phyloP scores from a whole-genome alignment of 2,888 invertebrate genomes.

The Eurytoma adleriae region DNA sequence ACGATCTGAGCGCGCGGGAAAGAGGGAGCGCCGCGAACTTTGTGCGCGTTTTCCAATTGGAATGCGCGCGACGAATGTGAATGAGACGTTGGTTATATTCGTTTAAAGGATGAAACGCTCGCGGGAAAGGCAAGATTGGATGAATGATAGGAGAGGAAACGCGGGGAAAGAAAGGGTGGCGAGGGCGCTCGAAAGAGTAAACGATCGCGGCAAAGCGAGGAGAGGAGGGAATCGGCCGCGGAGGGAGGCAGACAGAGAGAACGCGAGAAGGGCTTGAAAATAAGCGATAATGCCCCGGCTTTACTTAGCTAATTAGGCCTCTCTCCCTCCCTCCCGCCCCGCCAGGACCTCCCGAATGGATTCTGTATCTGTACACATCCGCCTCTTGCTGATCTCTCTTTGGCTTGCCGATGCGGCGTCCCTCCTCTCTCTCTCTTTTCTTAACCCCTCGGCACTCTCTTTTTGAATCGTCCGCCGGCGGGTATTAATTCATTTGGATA shows the following conservation, averaged over 20 bases:
- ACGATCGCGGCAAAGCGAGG: conserved; percentile 34
- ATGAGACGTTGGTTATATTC: conserved; percentile 17
- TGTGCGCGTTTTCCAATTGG: conserved; percentile 58
- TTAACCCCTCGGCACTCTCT: conserved; percentile 45
- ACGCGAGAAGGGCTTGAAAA: conserved; percentile 68
- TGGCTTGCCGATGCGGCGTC: neutral
- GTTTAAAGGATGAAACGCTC: conserved; percentile 32
- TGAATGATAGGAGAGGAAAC: conserved; percentile 57
- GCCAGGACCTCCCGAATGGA: conserved; percentile 42
- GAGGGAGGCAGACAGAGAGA: conserved; percentile 35
- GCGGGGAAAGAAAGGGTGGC: neutral
- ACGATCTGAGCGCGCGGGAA: conserved; percentile 59
- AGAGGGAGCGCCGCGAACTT: conserved; percentile 26
- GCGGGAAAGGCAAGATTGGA: conserved; percentile 57
- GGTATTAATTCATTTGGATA: conserved; percentile 74
- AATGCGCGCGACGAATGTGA: conserved; percentile 26
- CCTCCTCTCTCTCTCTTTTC: conserved; percentile 51
- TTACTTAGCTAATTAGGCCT: conserved; percentile 76
- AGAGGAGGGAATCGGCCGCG: neutral
- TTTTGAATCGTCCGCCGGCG: conserved; percentile 57
- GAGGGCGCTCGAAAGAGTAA: conserved; percentile 27
- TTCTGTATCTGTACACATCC: conserved; percentile 53
- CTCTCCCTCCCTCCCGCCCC: conserved; percentile 54
- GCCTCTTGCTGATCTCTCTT: conserved; percentile 16
- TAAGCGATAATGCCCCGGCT: conserved; percentile 75